phyloP scores from a whole-genome alignment of 2,113 vertebrate genomes.

The Euleptes europaea region DNA sequence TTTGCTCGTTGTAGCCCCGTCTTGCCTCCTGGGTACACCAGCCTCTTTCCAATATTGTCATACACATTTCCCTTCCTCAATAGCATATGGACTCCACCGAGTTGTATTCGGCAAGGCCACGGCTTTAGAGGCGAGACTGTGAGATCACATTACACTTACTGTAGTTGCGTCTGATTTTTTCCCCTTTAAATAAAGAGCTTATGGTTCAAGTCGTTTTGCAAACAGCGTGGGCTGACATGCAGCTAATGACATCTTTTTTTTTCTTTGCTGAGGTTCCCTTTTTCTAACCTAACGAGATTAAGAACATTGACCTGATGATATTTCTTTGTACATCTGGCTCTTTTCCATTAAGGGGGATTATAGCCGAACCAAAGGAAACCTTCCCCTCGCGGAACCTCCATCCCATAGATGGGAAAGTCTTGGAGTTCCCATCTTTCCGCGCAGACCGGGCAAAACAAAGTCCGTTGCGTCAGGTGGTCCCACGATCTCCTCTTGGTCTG shows the following conservation, averaged over 20 bases:
- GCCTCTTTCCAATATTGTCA: not conserved
- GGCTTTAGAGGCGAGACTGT: not conserved
- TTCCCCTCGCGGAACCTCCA: conserved; percentile 7
- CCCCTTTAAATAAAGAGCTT: conserved; percentile 13
- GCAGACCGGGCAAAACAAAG: not conserved
- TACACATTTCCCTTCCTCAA: not conserved
- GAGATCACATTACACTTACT: not conserved
- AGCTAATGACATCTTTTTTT: conserved; percentile 54
- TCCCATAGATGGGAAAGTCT: not conserved
- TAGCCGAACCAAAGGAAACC: not conserved
- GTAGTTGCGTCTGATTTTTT: conserved; percentile 43
- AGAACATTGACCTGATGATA: conserved; percentile 59
- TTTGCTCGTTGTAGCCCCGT: not conserved
- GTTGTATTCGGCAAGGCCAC: not conserved
- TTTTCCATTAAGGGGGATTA: conserved; percentile 41
- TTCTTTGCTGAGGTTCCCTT: conserved; percentile 38
- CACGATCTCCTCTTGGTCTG: not conserved
- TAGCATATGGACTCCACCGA: fast-evolving
- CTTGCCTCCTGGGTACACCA: not conserved
- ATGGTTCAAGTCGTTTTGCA: conserved; percentile 53
- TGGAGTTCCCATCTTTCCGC: not conserved
- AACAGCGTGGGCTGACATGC: conserved; percentile 52
- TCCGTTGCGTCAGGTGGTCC: not conserved
- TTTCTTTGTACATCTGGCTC: conserved; percentile 51
- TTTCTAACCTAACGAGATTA: conserved; percentile 66